Base-by-base conservation (phyloP, 2,113 vertebrate genomes). In the Phocoena sinus region DNA sequence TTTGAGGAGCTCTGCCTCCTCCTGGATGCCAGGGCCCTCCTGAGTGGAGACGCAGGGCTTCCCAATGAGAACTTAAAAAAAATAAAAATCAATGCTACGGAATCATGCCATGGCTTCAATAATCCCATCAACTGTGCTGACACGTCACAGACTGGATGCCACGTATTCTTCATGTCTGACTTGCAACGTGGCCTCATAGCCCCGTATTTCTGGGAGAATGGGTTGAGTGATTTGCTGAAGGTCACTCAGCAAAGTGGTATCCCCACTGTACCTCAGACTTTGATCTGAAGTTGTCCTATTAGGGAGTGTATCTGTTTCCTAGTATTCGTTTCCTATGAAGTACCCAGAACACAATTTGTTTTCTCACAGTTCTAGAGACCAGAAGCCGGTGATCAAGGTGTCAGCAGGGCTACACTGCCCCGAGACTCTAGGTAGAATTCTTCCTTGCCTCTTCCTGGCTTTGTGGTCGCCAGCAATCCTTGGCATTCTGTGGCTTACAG, bases 161-260 rank as follows among this genome's bases (percentile, higher is more conserved):
- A 0, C 4, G 0, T 33, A 11, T 36, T n/a, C 53, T 77, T 63
- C 71, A 50, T 1, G 1, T 6, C 70, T 3, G 0, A 1, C 26
- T 63, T 3, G 18, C 0, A 0, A 60, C 20, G 31, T 1, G 20
- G 50, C 11, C 0, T 7, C 1, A 0, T 0, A 15, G 56, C 33
- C 53, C 83, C 15, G 4, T 0, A 2, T 23, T 71, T n/a, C 23
- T 11, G 50, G 28, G 33, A 31, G 28, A 80, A 8, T 0, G 21
- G 31, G 38, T 21, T 0, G 13, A 23, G 50, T 0, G 14, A 53
- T 33, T 21, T 70, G 44, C 17, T 23, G 9, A 56, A 56, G 50
- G 31, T 38, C 1, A 0, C 11, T 65, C 6, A 15, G 38, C 4
- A 1, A 5, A 17, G 74, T 0, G 1, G 25, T 2, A 0, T 20